Base-by-base conservation (phyloP, 2,797 vertebrate genomes). In the Liparis tanakae region DNA sequence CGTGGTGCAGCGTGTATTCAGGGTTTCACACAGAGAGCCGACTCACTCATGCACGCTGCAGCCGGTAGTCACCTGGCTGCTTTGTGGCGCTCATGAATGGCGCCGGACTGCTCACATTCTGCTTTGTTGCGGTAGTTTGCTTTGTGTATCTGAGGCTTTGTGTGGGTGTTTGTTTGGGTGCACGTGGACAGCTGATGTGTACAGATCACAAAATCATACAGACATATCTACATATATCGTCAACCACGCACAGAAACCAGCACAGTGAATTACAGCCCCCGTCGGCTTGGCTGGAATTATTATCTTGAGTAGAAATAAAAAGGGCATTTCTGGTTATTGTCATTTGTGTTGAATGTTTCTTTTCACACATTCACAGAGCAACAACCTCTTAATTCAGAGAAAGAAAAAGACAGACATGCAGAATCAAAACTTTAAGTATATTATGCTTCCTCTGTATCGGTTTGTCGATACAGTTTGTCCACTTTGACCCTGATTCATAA, bases 1-100 rank as follows among this genome's bases (percentile, higher is more conserved):
- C 18, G 46, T 44, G n/a, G 50, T 67, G 36, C 33, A 36, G 18
- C 72, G 58, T 73, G 34, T 82, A 20, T 57, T 76, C 5, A 63
- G 41, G 53, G 44, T 70, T 41, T 53, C 7, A 25, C 10, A 10
- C 58, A 58, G 36, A 6, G 5, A 44, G 56, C 44, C 17, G 61
- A 78, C 44, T 64, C 72, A 41, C 18, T 72, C 55, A 44, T 30
- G 62, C 10, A 0, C 22, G 72, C 39, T 41, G 22, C 57, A 67
- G 74, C 44, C 41, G 64, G 56, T 62, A 44, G 46, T 89, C 83
- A 88, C 81, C 82, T 87, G 84, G 64, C 3, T 34, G 80, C 78
- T 88, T 85, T 79, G 74, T 83, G 59, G 74, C n/a, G 70, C 66
- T 81, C 43, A 67, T 87, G 82, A 89, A 87, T 79, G 74, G 70